A percentile compares a stretch with the other conserved stretches of the same genome.
phyloP scores from a whole-genome alignment of 2,888 invertebrate genomes.

The Drosophila meridionalis region DNA sequence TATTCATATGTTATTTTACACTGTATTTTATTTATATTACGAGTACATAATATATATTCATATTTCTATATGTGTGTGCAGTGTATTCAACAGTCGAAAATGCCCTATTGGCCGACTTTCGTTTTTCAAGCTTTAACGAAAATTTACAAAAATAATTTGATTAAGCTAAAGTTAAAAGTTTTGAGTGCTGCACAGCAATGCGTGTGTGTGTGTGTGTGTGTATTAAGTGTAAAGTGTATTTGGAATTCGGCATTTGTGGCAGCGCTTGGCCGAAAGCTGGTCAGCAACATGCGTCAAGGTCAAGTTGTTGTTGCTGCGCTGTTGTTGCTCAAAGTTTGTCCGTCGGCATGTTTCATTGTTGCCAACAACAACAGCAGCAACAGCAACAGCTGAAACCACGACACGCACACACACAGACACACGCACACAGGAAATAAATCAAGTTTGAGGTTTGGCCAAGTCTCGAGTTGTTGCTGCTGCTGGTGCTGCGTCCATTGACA shows the following conservation, averaged over 20 bases:
- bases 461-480: slow-evolving; percentile 30
- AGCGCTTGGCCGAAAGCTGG: slow-evolving; percentile 13
- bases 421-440: slow-evolving; percentile 72
- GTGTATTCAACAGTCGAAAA: background rate
- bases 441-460: slow-evolving; percentile 67
- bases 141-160: slow-evolving; percentile 1
- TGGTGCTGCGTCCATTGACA: slow-evolving; percentile 38
- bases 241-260: slow-evolving; percentile 11
- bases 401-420: slow-evolving; percentile 32
- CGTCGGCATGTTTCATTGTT: slow-evolving; percentile 73
- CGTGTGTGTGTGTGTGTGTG: background rate
- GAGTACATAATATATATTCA: too few species aligned
- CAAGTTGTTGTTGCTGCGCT: slow-evolving; percentile 41
- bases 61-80: too few species aligned
- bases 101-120: too few species aligned
- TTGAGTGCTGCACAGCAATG: slow-evolving; percentile 1
- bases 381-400: slow-evolving; percentile 18
- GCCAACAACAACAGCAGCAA: slow-evolving; percentile 30
- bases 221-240: slow-evolving; percentile 20
- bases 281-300: slow-evolving; percentile 53
- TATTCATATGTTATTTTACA: too few species aligned
- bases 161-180: background rate
- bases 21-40: too few species aligned
- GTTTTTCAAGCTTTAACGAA: background rate
- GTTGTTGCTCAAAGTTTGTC: slow-evolving; percentile 44